Conservation (phyloP, 2,888 invertebrate species). For the Leucozona laternaria region DNA sequence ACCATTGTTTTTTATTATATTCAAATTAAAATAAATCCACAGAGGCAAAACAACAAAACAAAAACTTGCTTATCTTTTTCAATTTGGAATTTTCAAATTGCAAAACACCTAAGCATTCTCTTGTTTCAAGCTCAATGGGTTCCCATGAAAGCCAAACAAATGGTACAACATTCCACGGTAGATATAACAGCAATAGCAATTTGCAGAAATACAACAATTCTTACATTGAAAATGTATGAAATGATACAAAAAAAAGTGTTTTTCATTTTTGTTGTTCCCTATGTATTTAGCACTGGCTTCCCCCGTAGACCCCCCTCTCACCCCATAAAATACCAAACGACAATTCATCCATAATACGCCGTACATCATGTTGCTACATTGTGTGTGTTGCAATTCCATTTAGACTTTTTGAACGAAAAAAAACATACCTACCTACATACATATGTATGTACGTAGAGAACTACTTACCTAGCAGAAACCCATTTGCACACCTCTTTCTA, state of each 20-base stretch:
- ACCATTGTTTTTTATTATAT: slow-evolving; percentile 16
- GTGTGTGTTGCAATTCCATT: slow-evolving; percentile 62
- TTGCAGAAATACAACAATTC: slow-evolving; percentile 50
- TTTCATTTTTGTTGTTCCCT: slow-evolving; percentile 1
- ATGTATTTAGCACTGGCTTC: neutral
- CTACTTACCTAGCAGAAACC: slow-evolving; percentile 1
- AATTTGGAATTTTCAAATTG: slow-evolving; percentile 54
- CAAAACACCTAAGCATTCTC: slow-evolving; percentile 56
- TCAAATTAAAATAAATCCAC: slow-evolving; percentile 16
- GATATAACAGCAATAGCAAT: slow-evolving; percentile 10
- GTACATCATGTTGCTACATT: slow-evolving; percentile 67
- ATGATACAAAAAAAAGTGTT: slow-evolving; percentile 5
- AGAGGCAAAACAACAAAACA: neutral
- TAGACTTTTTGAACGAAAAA: slow-evolving; percentile 62
- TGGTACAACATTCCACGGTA: slow-evolving; percentile 43
- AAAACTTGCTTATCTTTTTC: slow-evolving; percentile 56
- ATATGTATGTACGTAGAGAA: slow-evolving; percentile 21
- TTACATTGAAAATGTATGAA: slow-evolving; percentile 20
- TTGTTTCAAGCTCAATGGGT: slow-evolving; percentile 73
- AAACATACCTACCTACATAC: slow-evolving; percentile 20
- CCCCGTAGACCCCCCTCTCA: neutral
- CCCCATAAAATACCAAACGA: slow-evolving; percentile 61
- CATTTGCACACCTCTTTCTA: neutral
- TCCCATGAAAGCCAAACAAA: slow-evolving; percentile 68
- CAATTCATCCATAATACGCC: slow-evolving; percentile 66